Percentiles rank a stretch among this genome's conserved stretches.
Evolutionary conservation across 2,113 vertebrate genomes (phyloP).

Genomic region (Phocoena sinus): DNA sequence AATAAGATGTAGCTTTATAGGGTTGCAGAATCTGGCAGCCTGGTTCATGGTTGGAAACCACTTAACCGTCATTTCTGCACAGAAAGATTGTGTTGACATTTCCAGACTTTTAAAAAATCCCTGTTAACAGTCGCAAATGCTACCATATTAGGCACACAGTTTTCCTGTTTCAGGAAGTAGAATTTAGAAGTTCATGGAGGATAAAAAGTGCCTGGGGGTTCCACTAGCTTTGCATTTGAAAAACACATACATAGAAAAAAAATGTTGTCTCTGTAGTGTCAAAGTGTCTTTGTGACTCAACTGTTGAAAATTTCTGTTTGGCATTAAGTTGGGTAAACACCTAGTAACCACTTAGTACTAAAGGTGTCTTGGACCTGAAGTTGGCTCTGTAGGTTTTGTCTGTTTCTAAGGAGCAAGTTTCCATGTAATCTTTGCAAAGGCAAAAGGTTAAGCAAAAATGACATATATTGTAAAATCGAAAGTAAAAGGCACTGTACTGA

Average conservation of each 20-base stretch:
- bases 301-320: not conserved
- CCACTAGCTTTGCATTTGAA: slow-evolving; percentile 29
- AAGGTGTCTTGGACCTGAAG: slow-evolving; percentile 1
- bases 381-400: slow-evolving; percentile 17
- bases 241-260: not conserved
- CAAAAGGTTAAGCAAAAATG: slow-evolving; percentile 52
- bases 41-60: not conserved
- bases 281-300: not conserved
- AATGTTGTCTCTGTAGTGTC: not conserved
- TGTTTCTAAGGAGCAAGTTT: slow-evolving; percentile 33
- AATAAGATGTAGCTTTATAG: not conserved
- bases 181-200: not conserved
- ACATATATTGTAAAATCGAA: slow-evolving; percentile 46
- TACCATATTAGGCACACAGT: not conserved
- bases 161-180: slow-evolving; percentile 15
- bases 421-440: slow-evolving; percentile 52
- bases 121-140: slow-evolving; percentile 30
- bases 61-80: slow-evolving; percentile 15
- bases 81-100: slow-evolving; percentile 16
- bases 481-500: not conserved
- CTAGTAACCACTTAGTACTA: not conserved
- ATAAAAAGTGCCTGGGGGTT: not conserved
- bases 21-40: not conserved
- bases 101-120: slow-evolving; percentile 13
- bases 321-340: not conserved